Evolutionary conservation across 2,797 vertebrate genomes (phyloP), one percentile per base, ranked within the genome.

Genomic region (Sardinella longiceps): DNA sequence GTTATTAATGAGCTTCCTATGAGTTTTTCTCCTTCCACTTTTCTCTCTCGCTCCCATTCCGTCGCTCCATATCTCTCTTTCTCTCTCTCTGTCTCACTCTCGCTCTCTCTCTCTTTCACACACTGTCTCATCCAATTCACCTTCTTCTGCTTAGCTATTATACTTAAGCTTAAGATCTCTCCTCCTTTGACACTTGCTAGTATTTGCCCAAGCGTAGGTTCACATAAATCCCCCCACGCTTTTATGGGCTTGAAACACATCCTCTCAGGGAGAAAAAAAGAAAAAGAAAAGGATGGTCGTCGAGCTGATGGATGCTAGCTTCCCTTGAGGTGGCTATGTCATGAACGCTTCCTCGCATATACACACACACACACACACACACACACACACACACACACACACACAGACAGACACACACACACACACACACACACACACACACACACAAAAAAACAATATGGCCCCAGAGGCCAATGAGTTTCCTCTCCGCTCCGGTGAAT

Each of bases 1-100:
- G 58, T 84, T 80, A 48, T 86, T 86, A 82, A 88, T 88, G 84
- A 88, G 83, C 70, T 81, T 51, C 14, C 12, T 70, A 14, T 70
- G 37, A 77, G 70, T 43, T 74, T 39, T 74, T 74, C 37, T 77
- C 33, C 37, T 10, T 20, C 28, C 2, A 1, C 5, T 2, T 30
- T 33, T 37, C n/a, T 70, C 63, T 30, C 28, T 70, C 28, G 5
- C 63, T 70, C 60, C 28, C 25, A 28, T 33, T 66, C n/a, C 3
- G 53, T 56, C 53, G 20, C 23, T 56, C 51, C 51, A 56, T 70
- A 9, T 70, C 30, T 15, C 5, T 33, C 66, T 28, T 4, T 30
- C 66, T 74, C 53, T 12, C 56, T 60, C 18, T 12, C 23, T 60
- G 23, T 11, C 58, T 60, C 23, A 18, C 53, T 56, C 53, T 56